Conservation (phyloP, 2,797 vertebrate species). For the Bradypus variegatus region DNA sequence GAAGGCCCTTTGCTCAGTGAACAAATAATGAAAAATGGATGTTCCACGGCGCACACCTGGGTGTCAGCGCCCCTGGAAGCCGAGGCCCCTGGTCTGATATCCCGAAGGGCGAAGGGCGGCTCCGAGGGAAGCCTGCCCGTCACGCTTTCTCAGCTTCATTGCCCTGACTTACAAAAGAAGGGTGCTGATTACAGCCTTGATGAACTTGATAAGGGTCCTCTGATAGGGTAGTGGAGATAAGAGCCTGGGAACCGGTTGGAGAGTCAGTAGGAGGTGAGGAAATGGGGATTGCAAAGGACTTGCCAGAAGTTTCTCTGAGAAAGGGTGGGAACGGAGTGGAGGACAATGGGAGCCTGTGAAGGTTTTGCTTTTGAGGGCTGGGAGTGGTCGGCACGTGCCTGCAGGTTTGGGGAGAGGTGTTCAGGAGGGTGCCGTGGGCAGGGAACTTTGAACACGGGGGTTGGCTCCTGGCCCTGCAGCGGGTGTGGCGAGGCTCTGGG, state of each 20-base stretch:
- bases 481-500: background rate
- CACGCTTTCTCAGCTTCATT: background rate
- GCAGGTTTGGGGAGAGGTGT: background rate
- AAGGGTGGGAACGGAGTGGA: background rate
- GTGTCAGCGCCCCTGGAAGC: background rate
- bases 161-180: constrained; percentile 8
- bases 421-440: background rate
- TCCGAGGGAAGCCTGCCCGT: too few relatives aligned
- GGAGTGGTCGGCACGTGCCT: background rate
- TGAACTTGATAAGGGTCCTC: constrained; percentile 17
- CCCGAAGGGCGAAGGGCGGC: background rate
- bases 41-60: background rate
- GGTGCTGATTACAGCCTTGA: background rate
- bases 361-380: background rate
- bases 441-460: background rate
- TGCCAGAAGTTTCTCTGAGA: constrained; percentile 7
- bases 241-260: background rate
- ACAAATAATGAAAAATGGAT: constrained; percentile 15
- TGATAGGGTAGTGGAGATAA: constrained; percentile 1
- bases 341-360: background rate
- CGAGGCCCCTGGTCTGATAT: background rate
- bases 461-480: background rate
- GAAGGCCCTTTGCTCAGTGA: background rate
- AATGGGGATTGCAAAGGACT: background rate
- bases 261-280: background rate